Conservation (phyloP, 2,113 vertebrate genomes). For the Gavia stellata region DNA sequence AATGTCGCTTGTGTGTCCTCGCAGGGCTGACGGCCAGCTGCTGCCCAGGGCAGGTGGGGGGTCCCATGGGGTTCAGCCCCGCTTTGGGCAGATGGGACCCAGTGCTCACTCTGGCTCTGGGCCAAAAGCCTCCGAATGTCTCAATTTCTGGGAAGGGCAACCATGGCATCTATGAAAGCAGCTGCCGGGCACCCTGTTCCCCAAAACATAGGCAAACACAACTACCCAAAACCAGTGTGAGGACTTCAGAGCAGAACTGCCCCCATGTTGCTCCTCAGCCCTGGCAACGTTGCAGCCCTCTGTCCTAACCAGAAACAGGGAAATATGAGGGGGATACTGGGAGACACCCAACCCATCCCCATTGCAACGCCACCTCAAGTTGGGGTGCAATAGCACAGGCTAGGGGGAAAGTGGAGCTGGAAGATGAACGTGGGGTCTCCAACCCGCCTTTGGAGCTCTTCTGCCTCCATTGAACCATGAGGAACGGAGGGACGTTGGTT, state of each 20-base stretch:
- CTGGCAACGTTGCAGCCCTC: background rate
- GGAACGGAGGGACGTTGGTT: accelerated
- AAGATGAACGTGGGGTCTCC: background rate
- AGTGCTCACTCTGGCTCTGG: too few species aligned
- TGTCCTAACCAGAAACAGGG: background rate
- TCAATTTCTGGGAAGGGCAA: too few species aligned
- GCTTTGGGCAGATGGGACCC: too few species aligned
- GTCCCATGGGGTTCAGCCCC: too few species aligned
- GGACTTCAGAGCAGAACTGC: background rate
- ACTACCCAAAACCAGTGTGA: accelerated
- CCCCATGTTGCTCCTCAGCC: accelerated
- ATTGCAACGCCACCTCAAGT: background rate
- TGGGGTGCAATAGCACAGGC: too few species aligned
- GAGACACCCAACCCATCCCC: background rate
- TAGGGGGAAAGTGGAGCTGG: too few species aligned
- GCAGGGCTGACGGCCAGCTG: too few species aligned
- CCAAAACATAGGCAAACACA: background rate
- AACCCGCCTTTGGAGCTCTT: background rate
- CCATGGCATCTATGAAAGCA: accelerated
- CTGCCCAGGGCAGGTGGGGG: too few species aligned
- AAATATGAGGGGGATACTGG: accelerated
- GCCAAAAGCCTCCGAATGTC: too few species aligned
- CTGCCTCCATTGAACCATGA: accelerated
- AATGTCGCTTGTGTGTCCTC: too few species aligned
- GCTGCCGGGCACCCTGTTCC: too few species aligned